Percentiles rank a stretch among this genome's conserved stretches.
Evolutionary conservation across 2,797 vertebrate genomes (phyloP).

Genomic region (Selene dorsalis): DNA sequence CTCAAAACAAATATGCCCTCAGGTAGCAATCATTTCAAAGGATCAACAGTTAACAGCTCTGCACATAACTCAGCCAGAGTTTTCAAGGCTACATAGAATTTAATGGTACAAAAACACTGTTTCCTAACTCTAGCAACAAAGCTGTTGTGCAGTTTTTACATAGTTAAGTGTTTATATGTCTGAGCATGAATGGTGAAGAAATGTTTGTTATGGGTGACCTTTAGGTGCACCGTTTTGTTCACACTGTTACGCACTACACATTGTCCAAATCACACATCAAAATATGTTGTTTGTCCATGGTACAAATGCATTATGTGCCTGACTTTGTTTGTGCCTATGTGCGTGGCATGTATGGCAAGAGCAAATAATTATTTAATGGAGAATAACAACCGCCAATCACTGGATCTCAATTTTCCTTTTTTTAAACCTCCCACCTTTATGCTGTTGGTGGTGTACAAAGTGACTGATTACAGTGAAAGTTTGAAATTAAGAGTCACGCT

Average conservation of each 20-base stretch:
- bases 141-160: constrained; percentile 1
- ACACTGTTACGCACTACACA: not conserved
- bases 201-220: not conserved
- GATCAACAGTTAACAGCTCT: constrained; percentile 55
- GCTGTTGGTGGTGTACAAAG: constrained; percentile 1
- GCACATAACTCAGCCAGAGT: constrained; percentile 20
- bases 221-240: not conserved
- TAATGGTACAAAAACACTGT: constrained; percentile 15
- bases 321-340: not conserved
- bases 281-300: not conserved
- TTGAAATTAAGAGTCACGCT: constrained; percentile 21
- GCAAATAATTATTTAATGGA: not conserved
- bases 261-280: not conserved
- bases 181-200: not conserved
- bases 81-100: constrained; percentile 54
- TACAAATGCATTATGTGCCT: not conserved
- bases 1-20: constrained; percentile 57
- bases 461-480: constrained; percentile 17
- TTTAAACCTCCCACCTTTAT: constrained; percentile 15
- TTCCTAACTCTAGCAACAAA: constrained; percentile 20
- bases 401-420: constrained; percentile 22
- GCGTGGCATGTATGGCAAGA: not conserved
- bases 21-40: constrained; percentile 43
- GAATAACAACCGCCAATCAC: constrained; percentile 11
- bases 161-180: not conserved